Conservation (phyloP, 2,797 vertebrate species). For the Hyperoplus lanceolatus region DNA sequence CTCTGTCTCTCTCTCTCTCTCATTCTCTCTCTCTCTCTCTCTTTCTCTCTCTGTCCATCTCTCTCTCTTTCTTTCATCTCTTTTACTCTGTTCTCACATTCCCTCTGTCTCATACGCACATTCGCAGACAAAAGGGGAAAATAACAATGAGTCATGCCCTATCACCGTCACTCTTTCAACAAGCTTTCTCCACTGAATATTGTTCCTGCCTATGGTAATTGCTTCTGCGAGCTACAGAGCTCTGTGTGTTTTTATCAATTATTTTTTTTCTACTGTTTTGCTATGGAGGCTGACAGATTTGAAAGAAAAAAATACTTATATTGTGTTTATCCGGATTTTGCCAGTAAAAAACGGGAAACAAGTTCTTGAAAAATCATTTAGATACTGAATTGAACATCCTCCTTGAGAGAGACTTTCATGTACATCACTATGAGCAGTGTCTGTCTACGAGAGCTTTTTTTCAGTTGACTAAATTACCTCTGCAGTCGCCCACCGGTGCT, state of each 20-base stretch:
- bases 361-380: not conserved
- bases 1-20: too few relatives aligned
- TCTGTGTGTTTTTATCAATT: not conserved
- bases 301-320: not conserved
- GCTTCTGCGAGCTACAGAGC: conserved; percentile 5
- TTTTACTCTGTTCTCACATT: conserved; percentile 28
- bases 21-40: conserved; percentile 3
- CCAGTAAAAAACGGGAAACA: not conserved
- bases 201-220: conserved; percentile 43
- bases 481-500: not conserved
- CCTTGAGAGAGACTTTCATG: not conserved
- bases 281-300: not conserved
- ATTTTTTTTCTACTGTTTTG: conserved; percentile 12
- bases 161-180: conserved; percentile 51
- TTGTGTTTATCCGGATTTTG: too few relatives aligned
- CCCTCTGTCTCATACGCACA: conserved; percentile 31
- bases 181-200: conserved; percentile 33
- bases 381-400: not conserved
- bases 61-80: not conserved
- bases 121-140: conserved; percentile 48
- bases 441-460: not conserved
- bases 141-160: conserved; percentile 52
- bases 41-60: conserved; percentile 13
- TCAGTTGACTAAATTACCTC: not conserved
- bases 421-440: conserved; percentile 1